These are phyloP conservation scores for Rhinoraja longicauda DNA, from an alignment of 2,797 vertebrate genomes.

Conservation along the genomic window DNA sequence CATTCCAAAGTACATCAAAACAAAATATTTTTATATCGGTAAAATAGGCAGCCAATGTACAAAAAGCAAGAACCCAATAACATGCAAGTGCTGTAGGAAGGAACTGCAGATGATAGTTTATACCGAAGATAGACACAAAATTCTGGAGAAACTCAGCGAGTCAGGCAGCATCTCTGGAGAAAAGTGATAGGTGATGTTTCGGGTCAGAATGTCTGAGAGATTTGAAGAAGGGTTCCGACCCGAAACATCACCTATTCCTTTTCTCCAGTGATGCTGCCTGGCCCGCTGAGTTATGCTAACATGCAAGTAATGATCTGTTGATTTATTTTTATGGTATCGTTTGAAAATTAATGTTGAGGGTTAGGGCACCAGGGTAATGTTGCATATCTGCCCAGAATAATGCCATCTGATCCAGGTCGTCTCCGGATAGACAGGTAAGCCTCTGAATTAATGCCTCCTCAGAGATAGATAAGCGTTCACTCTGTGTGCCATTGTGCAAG, in stretches of 20 bases:
- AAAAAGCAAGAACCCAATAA: neutral
- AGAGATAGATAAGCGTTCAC: neutral
- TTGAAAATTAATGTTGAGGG: neutral
- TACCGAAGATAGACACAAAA: too few species aligned
- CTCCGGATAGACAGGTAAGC: neutral
- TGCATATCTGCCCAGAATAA: neutral
- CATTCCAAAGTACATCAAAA: neutral
- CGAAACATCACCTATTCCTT: too few species aligned
- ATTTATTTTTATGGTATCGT: neutral
- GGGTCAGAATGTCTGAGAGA: too few species aligned
- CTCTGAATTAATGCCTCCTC: neutral
- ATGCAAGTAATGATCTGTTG: neutral
- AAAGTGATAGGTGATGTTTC: too few species aligned
- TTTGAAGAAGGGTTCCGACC: too few species aligned
- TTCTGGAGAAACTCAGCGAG: too few species aligned
- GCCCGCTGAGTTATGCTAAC: too few species aligned
- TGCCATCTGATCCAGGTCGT: neutral
- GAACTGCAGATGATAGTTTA: too few species aligned
- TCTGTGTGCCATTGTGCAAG: neutral
- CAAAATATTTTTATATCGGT: neutral
- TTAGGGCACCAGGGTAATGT: neutral
- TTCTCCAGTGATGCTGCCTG: too few species aligned
- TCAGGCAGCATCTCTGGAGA: too few species aligned
- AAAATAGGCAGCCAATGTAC: neutral
- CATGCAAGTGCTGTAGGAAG: neutral